Base-by-base conservation (phyloP, 2,113 vertebrate genomes). In the Bettongia penicillata region DNA sequence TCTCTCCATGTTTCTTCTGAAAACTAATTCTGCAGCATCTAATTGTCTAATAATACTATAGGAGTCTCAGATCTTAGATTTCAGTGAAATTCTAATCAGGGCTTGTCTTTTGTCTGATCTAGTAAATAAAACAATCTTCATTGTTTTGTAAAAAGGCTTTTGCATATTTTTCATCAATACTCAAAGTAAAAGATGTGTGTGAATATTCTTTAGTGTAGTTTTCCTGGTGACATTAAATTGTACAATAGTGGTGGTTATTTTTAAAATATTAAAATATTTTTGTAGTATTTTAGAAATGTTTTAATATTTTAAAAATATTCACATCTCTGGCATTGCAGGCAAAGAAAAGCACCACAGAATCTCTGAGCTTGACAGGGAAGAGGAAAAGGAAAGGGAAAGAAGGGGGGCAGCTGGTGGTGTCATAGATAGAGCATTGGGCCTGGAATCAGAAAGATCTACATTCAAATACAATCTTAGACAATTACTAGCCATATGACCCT, bases 171-270 rank as follows among this genome's bases (percentile, higher is more conserved):
- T 84, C 52, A 22, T 90, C 89, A 53, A 89, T 92, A 24, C 53
- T 96, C 91, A 52, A 94, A 3, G 11, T 92, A 91, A 94, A 84
- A 89, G 14, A n/a, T 89, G 3, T 93, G 96, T 93, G 92, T 97
- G 53, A 52, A 92, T 48, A 57, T 96, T 95, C 95, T 43, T 84
- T 84, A 84, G 16, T 37, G n/a, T 84, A 43, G 37, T n/a, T 77
- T 84, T 43, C n/a, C 43, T 84, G 19, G 68, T 43, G 68, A 84
- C 37, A 84, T 84, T 84, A 84, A 43, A 61, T 84, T 43, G 19
- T 84, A 23, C 23, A 84, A 84, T 43, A 43, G n/a, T 43, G n/a
- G 16, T 43, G 37, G 68, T 84, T 84, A 84, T 84, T 84, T 28
- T 77, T 43, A 43, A 43, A 84, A 43, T 43, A 84, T 84, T 84